Evolutionary conservation across 2,888 invertebrate species (phyloP).

Genomic region (Cyclophora punctaria): DNA sequence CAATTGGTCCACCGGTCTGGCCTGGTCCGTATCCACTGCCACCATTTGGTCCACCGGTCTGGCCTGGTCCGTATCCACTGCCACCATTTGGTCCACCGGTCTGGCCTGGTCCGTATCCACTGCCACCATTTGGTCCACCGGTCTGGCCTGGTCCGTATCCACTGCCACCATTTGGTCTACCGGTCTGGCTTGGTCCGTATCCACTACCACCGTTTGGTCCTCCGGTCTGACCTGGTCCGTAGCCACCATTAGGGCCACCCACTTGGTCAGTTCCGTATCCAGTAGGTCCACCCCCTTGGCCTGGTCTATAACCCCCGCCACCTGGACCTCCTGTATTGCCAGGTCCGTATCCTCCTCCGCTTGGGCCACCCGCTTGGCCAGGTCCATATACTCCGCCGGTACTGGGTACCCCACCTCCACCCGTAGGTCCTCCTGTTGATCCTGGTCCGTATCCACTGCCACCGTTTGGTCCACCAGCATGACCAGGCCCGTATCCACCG

Average conservation of each 20-base stretch:
- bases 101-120: neutral
- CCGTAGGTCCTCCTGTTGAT: conserved; percentile 5
- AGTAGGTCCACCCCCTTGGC: conserved; percentile 4
- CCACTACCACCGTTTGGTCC: conserved; percentile 2
- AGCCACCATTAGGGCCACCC: neutral
- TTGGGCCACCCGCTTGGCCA: conserved; percentile 6
- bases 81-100: conserved; percentile 1
- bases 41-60: conserved; percentile 1
- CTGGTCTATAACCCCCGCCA: conserved; percentile 15
- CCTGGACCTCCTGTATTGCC: conserved; percentile 9
- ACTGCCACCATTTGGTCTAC: too few relatives aligned
- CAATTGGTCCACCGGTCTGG: neutral
- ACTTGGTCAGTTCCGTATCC: conserved; percentile 15
- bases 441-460: conserved; percentile 15
- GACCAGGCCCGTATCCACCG: conserved; percentile 15
- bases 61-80: conserved; percentile 12
- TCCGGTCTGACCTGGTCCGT: conserved; percentile 7
- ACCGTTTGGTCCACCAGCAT: conserved; percentile 2
- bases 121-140: too few relatives aligned
- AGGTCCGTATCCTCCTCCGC: conserved; percentile 12
- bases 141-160: too few relatives aligned
- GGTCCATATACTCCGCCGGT: conserved; percentile 2
- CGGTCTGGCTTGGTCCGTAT: too few relatives aligned
- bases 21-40: conserved; percentile 1
- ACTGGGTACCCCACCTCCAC: conserved; percentile 1